Conservation (phyloP, 2,113 vertebrate species). For the Dermatemys mawii region DNA sequence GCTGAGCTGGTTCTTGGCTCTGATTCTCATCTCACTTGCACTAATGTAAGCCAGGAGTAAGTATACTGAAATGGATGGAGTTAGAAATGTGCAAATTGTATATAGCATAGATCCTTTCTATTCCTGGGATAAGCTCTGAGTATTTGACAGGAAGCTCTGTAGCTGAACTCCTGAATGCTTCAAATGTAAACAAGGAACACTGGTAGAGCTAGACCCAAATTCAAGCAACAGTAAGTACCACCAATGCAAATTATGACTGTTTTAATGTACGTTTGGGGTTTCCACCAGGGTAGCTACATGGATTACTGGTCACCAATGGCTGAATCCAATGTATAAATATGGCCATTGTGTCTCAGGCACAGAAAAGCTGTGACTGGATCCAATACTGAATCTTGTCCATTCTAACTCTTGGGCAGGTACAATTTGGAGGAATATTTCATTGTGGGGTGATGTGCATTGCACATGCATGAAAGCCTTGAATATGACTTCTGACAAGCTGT, state of each 20-base stretch:
- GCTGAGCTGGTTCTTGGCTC: background rate
- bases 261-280: background rate
- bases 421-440: background rate
- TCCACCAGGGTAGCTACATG: background rate
- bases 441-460: background rate
- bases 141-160: background rate
- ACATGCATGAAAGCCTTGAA: background rate
- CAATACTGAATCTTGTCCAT: background rate
- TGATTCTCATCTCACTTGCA: slow-evolving; percentile 33
- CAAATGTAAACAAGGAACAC: background rate
- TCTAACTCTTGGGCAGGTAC: background rate
- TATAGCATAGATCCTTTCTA: background rate
- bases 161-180: background rate
- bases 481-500: background rate
- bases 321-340: background rate
- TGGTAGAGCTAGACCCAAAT: background rate
- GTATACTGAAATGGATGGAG: background rate
- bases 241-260: background rate
- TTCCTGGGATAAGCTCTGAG: background rate
- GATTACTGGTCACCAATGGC: background rate
- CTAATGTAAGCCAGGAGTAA: slow-evolving; percentile 9
- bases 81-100: background rate
- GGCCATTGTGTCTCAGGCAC: background rate
- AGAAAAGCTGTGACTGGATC: background rate
- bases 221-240: fast-evolving